Evolutionary conservation across 2,888 invertebrate genomes (phyloP).

Genomic region (Monopis laevigella): DNA sequence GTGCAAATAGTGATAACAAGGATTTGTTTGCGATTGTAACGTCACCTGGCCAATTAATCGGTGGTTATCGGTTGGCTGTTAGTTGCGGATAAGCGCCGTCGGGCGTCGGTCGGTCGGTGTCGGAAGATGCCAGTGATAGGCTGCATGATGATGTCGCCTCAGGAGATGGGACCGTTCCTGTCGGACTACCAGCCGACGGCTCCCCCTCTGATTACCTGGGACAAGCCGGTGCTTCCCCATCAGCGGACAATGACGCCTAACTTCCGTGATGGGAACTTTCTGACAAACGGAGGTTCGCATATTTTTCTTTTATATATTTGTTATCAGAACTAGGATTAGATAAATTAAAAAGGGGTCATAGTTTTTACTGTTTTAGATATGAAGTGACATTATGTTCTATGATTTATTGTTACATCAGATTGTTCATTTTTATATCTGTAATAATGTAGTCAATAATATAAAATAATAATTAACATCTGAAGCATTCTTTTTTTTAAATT

Average conservation of each 20-base stretch:
- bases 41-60: conserved; percentile 34
- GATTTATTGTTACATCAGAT: too few relatives aligned
- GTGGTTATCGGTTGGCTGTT: conserved; percentile 21
- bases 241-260: conserved; percentile 15
- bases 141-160: conserved; percentile 43
- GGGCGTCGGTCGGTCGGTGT: conserved; percentile 20
- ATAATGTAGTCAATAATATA: too few relatives aligned
- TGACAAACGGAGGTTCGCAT: conserved; percentile 3
- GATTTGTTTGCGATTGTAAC: conserved; percentile 21
- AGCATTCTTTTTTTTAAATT: too few relatives aligned
- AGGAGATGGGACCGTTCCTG: conserved; percentile 36
- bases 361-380: too few relatives aligned
- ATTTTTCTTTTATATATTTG: too few relatives aligned
- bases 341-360: too few relatives aligned
- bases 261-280: conserved; percentile 4
- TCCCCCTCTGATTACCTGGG: conserved; percentile 31
- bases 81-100: conserved; percentile 29
- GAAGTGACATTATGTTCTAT: too few relatives aligned
- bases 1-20: conserved; percentile 16
- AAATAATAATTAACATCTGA: too few relatives aligned
- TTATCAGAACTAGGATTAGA: too few relatives aligned
- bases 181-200: conserved; percentile 30
- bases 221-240: conserved; percentile 29
- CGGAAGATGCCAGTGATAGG: conserved; percentile 56
- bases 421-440: too few relatives aligned